Evolutionary conservation across 2,888 invertebrate genomes (phyloP).

Genomic region (Prosapia bicincta): DNA sequence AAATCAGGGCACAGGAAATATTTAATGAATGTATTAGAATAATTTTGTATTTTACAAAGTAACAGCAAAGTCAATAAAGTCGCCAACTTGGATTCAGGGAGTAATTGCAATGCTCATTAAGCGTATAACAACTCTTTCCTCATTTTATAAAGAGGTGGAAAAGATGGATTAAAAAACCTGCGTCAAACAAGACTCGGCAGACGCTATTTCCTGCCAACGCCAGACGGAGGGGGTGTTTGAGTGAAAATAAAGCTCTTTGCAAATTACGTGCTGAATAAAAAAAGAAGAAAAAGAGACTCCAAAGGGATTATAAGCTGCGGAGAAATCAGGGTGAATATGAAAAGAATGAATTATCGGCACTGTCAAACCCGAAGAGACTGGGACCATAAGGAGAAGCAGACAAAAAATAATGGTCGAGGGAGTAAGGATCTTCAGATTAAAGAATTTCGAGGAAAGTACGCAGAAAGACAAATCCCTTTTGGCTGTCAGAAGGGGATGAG

Average conservation of each 20-base stretch:
- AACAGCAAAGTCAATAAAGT: too few species aligned
- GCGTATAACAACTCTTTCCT: not conserved
- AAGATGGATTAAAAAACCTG: not conserved
- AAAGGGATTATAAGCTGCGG: not conserved
- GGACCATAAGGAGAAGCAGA: not conserved
- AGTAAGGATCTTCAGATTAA: not conserved
- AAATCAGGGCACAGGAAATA: too few species aligned
- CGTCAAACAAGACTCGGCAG: not conserved
- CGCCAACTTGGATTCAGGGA: too few species aligned
- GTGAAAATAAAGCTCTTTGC: slow-evolving; percentile 1
- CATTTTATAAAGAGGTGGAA: not conserved
- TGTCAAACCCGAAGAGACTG: not conserved
- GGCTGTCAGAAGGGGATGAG: not conserved
- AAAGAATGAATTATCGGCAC: not conserved
- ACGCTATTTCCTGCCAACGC: not conserved
- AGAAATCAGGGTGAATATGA: not conserved
- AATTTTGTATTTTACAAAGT: too few species aligned
- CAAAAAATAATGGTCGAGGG: not conserved
- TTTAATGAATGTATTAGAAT: too few species aligned
- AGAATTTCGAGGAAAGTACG: not conserved
- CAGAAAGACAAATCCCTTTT: not conserved
- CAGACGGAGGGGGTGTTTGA: not conserved
- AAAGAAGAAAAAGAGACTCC: not conserved
- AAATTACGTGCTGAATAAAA: not conserved
- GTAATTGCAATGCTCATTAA: not conserved